Base-by-base conservation (phyloP, 2,113 vertebrate species). In the Mandrillus leucophaeus region DNA sequence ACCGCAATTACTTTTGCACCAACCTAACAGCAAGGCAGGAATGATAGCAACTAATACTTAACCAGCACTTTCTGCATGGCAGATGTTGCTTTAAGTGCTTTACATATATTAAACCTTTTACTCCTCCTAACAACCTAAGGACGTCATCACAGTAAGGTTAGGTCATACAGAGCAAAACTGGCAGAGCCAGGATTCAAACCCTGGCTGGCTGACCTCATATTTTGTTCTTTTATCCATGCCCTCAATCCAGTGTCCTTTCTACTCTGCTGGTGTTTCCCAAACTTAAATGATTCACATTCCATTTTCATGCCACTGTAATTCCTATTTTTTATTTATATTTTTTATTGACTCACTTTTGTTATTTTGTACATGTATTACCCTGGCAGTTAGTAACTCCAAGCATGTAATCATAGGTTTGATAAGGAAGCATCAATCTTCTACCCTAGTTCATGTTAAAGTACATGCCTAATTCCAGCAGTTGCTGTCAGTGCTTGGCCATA, bases 41-140 rank as follows among this genome's bases (percentile, higher is more conserved):
- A 73, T 88, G 72, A 17, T 48, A 45, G 94, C 35, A 80, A 55
- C 81, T 93, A 81, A 95, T n/a, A 66, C 88, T 86, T 93, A 93
- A 73, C 91, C 32, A 64, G 79, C 52, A 78, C 57, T 90, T 93
- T 76, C 84, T 95, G 43, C 32, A 20, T 43, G 40, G 64, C 82
- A 84, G 79, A 83, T 90, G 83, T 87, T 40, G 64, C 92, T 82
- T 50, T 73, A 75, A 81, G 68, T 66, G 40, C 57, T 83, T 76
- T 70, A n/a, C 45, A n/a, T 72, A 38, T 75, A 55, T 73, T 92
- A 68, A 72, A 18, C 75, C 45, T 95, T 43, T 61, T 61, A 55
- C 40, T 90, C 52, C 59, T 66, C 73, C 38, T 96, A n/a, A 43
- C 40, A 68, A 38, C 40, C n/a, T 66, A 43, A n/a, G 64, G 17